Conservation (phyloP, 2,797 vertebrate genomes). For the Ammospiza maritima region DNA sequence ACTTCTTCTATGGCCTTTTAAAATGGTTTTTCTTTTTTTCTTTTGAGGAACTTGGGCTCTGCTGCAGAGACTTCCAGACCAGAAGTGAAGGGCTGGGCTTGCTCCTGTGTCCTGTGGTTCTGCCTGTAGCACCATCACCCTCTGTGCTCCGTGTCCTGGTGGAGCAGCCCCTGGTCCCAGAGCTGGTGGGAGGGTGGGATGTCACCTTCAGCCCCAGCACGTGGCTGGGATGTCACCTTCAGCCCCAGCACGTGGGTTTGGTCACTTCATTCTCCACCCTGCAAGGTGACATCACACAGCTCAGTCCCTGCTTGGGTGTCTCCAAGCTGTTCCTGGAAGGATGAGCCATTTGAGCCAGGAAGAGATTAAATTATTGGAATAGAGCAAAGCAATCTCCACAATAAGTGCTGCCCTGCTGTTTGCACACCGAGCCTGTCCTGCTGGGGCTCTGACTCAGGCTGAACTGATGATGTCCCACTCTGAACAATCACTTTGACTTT, state of each 20-base stretch:
- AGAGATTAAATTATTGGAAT: conserved; percentile 8
- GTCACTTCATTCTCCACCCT: not conserved
- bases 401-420: not conserved
- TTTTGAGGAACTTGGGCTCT: not conserved
- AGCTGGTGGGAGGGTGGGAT: not conserved
- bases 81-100: not conserved
- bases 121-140: not conserved
- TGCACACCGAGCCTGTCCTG: not conserved
- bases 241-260: no score
- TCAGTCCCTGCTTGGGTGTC: not conserved
- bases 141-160: not conserved
- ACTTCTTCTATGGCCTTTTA: not conserved
- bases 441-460: not conserved
- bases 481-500: not conserved
- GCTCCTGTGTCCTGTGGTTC: not conserved
- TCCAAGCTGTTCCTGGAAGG: conserved; percentile 45
- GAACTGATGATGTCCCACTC: not conserved
- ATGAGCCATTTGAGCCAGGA: conserved; percentile 15
- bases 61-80: not conserved
- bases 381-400: conserved; percentile 11
- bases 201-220: no score
- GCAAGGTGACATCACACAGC: not conserved
- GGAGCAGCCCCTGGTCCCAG: not conserved
- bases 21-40: not conserved
- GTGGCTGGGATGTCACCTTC: no score